Conservation (phyloP, 1,140 invertebrate species). For the Tachypleus tridentatus region DNA sequence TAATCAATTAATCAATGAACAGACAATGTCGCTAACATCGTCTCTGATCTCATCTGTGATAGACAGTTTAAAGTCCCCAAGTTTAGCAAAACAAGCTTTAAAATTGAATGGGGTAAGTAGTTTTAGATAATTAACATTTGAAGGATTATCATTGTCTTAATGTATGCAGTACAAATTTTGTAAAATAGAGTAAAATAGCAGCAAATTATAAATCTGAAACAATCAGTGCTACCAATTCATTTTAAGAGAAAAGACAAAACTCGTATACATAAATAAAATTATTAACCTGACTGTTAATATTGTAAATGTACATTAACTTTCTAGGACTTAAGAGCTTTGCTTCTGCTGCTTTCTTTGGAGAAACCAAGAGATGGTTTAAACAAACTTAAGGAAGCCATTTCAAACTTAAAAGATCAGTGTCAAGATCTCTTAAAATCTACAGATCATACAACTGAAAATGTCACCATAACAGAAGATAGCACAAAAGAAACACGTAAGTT, state of each 20-base stretch:
- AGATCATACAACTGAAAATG: no score
- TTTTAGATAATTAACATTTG: not conserved
- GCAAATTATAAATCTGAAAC: not conserved
- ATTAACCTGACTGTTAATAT: not conserved
- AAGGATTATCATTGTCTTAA: not conserved
- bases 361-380: constrained; percentile 11
- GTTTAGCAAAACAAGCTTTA: constrained; percentile 29
- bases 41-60: constrained; percentile 27
- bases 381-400: no score
- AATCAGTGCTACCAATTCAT: not conserved
- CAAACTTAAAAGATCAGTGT: no score
- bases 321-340: constrained; percentile 35
- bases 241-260: not conserved
- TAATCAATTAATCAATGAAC: constrained; percentile 34
- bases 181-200: not conserved
- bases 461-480: no score
- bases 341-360: constrained; percentile 21
- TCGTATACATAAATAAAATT: not conserved
- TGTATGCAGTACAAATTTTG: not conserved
- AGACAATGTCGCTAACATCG: constrained; percentile 20
- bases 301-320: constrained; percentile 3
- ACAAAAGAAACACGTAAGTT: no score
- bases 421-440: no score
- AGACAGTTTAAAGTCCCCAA: constrained; percentile 29
- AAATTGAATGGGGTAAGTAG: constrained; percentile 34